Evolutionary conservation across 2,113 vertebrate genomes (phyloP).

Genomic region (Mesitornis unicolor): DNA sequence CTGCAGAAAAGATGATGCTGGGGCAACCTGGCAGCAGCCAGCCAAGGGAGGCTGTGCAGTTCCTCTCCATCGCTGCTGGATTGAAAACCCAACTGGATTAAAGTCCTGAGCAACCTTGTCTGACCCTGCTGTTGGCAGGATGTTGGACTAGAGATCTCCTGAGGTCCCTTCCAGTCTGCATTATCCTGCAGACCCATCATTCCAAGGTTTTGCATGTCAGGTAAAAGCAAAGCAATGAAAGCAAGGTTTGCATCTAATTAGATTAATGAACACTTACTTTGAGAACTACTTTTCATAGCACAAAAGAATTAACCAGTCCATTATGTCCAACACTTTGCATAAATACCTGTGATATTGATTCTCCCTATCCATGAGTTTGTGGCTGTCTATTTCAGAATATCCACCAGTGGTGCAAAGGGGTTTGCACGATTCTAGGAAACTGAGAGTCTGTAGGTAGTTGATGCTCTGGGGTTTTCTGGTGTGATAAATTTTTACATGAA

Average conservation of each 20-base stretch:
- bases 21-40: not conserved
- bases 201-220: not conserved
- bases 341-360: not conserved
- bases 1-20: not conserved
- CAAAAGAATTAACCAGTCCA: slow-evolving; percentile 30
- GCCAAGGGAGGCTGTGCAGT: not conserved
- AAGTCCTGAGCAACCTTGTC: not conserved
- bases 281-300: slow-evolving; percentile 44
- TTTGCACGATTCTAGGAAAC: not conserved
- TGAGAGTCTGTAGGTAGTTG: not conserved
- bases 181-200: not conserved
- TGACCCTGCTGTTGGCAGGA: not conserved
- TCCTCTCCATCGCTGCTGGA: not conserved
- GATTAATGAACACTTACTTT: slow-evolving; percentile 20
- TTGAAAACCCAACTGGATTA: not conserved
- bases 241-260: slow-evolving; percentile 29
- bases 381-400: not conserved
- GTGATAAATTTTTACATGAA: not conserved
- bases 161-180: not conserved
- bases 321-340: not conserved
- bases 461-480: not conserved
- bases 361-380: not conserved
- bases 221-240: not conserved
- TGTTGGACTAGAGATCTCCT: not conserved
- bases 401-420: not conserved